A percentile compares a stretch with the other conserved stretches of the same genome.
Conservation (phyloP, 2,113 vertebrate species). For the Orycteropus afer region DNA sequence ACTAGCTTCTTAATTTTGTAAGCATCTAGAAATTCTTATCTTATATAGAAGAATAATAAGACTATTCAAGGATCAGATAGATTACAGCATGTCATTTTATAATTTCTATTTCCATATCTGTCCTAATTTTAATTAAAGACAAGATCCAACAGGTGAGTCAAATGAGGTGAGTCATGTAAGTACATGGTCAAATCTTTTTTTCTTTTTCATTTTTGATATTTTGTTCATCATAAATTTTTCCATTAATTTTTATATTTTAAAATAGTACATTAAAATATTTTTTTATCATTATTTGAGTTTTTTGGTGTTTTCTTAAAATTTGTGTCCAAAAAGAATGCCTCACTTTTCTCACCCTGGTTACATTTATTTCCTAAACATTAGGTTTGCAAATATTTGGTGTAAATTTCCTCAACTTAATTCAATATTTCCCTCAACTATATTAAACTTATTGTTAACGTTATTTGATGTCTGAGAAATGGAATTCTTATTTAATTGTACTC, state of each 20-base stretch:
- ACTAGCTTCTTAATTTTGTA: neutral
- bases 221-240: neutral
- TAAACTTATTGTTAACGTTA: conserved; percentile 2
- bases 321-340: neutral
- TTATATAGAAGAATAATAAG: neutral
- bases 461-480: neutral
- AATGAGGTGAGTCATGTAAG: neutral
- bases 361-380: neutral
- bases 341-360: neutral
- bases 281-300: neutral
- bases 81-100: neutral
- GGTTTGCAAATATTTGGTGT: neutral
- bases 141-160: neutral
- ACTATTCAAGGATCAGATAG: neutral
- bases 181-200: neutral
- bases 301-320: neutral
- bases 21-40: neutral
- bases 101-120: neutral
- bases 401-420: neutral
- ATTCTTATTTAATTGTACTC: neutral
- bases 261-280: neutral
- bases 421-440: neutral
- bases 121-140: conserved; percentile 22
- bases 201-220: neutral
- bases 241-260: neutral